A percentile compares a stretch with the other conserved stretches of the same genome.
phyloP scores from a whole-genome alignment of 1,140 invertebrate genomes.

The Hyphantria cunea region DNA sequence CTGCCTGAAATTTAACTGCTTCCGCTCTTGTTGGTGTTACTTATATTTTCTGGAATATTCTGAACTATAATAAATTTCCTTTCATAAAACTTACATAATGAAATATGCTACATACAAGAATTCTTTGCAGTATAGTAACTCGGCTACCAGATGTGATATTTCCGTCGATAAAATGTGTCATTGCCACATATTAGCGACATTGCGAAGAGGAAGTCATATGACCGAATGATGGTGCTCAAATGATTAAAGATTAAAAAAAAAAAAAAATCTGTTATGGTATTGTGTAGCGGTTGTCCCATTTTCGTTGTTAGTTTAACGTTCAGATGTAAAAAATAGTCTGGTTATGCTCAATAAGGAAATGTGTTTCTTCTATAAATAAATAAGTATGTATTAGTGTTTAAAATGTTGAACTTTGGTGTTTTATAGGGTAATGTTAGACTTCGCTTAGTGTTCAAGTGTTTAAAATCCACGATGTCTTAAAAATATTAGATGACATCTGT shows the following conservation, averaged over 20 bases:
- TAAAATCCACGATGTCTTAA: no score
- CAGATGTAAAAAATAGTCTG: slow-evolving; percentile 20
- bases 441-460: slow-evolving; percentile 20
- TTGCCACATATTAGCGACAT: not conserved
- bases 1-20: no score
- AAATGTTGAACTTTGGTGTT: slow-evolving; percentile 13
- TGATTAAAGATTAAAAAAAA: not conserved
- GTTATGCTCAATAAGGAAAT: slow-evolving; percentile 28
- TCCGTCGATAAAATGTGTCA: not conserved
- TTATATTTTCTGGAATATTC: no score
- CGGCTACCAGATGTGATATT: not conserved
- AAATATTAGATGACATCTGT: no score
- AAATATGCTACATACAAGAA: no score
- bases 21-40: no score
- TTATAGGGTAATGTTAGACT: slow-evolving; percentile 6
- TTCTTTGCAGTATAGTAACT: no score
- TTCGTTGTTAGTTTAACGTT: slow-evolving; percentile 9
- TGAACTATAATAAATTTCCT: no score
- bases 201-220: not conserved
- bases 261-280: not conserved
- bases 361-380: slow-evolving; percentile 19
- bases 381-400: slow-evolving; percentile 11
- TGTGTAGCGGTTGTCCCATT: slow-evolving; percentile 1
- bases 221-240: slow-evolving; percentile 9
- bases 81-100: no score